Evolutionary conservation across 2,113 vertebrate genomes (phyloP).

Genomic region (Excalfactoria chinensis): DNA sequence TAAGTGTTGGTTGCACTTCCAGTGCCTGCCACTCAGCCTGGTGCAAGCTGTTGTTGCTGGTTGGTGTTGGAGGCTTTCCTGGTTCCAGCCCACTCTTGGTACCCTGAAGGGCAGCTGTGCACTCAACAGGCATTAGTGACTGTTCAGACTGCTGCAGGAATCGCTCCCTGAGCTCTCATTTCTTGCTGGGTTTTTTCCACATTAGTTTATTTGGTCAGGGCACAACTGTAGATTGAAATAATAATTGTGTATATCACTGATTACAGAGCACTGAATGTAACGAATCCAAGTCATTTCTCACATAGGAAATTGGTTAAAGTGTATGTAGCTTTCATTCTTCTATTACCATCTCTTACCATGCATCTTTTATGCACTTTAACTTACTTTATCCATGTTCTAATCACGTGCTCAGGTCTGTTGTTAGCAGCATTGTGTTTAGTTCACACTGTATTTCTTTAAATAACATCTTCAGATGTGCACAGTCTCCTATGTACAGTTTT

Average conservation of each 20-base stretch:
- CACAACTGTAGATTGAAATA: not conserved
- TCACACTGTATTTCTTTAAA: constrained; percentile 41
- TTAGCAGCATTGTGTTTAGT: constrained; percentile 3
- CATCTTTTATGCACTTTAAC: not conserved
- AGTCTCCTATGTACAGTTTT: not conserved
- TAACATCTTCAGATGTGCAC: not conserved
- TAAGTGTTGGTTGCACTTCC: not conserved
- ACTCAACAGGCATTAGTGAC: not conserved
- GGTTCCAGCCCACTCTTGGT: not conserved
- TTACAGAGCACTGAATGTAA: not conserved
- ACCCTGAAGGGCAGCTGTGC: not conserved
- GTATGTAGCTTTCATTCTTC: constrained; percentile 13
- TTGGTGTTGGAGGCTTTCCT: not conserved
- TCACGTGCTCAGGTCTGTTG: constrained; percentile 38
- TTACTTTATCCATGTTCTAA: not conserved
- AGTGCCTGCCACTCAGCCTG: not conserved
- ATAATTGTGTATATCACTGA: not conserved
- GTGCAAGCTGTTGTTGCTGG: not conserved
- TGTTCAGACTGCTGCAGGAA: not conserved
- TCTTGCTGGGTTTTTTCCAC: not conserved
- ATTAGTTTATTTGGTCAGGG: not conserved
- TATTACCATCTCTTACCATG: constrained; percentile 6
- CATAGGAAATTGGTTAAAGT: not conserved
- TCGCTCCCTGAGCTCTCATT: not conserved
- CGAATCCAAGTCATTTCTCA: not conserved